phyloP scores from a whole-genome alignment of 2,888 invertebrate species.

The Teinopalpus imperialis region DNA sequence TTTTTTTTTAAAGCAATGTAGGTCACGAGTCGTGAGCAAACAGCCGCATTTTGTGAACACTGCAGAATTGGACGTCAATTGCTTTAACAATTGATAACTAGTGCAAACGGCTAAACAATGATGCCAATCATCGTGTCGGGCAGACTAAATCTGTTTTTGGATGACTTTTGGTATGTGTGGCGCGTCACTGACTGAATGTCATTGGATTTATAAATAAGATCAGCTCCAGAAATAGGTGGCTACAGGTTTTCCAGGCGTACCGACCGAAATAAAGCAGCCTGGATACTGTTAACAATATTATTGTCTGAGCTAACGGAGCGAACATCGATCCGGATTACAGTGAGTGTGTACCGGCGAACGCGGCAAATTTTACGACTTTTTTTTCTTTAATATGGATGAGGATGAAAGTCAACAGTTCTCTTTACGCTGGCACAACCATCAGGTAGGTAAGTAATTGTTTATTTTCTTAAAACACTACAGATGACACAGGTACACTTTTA shows the following conservation, averaged over 20 bases:
- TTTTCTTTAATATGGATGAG: slow-evolving; percentile 74
- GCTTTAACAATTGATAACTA: slow-evolving; percentile 48
- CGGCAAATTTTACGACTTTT: slow-evolving; percentile 39
- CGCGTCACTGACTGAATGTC: slow-evolving; percentile 80
- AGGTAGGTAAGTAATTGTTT: slow-evolving; percentile 82
- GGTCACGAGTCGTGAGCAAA: slow-evolving; percentile 47
- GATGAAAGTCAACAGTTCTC: slow-evolving; percentile 89
- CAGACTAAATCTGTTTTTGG: slow-evolving; percentile 81
- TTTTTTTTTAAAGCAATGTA: slow-evolving; percentile 49
- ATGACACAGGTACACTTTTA: slow-evolving; percentile 46
- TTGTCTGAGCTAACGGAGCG: slow-evolving; percentile 63
- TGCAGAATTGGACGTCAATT: slow-evolving; percentile 30
- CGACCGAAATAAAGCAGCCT: slow-evolving; percentile 82
- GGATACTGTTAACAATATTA: slow-evolving; percentile 81
- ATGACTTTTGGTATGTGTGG: slow-evolving; percentile 79
- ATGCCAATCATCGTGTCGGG: slow-evolving; percentile 71
- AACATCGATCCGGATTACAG: slow-evolving; percentile 49
- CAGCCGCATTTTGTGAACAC: slow-evolving; percentile 31
- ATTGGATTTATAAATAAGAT: slow-evolving; percentile 82
- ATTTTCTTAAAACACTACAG: slow-evolving; percentile 54
- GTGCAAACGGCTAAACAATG: slow-evolving; percentile 65
- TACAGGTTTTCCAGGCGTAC: slow-evolving; percentile 82
- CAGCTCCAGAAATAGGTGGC: slow-evolving; percentile 83
- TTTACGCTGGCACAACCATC: slow-evolving; percentile 92
- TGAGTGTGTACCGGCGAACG: slow-evolving; percentile 42